Conservation (phyloP, 2,888 invertebrate species). For the Sussaba pulchella region DNA sequence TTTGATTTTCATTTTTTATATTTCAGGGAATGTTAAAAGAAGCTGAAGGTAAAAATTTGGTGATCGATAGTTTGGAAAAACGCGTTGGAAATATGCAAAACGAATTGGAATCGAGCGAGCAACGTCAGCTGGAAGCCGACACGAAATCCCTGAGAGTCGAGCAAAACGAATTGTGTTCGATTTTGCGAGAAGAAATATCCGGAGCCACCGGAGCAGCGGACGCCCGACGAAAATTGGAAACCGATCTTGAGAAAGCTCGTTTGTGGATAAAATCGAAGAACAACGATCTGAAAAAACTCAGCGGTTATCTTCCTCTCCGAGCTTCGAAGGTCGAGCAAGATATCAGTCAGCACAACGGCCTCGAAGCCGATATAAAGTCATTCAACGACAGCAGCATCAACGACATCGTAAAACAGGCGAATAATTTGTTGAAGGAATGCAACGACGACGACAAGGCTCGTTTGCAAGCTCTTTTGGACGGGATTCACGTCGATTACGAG, state of each 20-base stretch:
- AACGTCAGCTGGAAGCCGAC: slow-evolving; percentile 91
- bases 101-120: slow-evolving; percentile 94
- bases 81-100: slow-evolving; percentile 93
- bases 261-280: slow-evolving; percentile 93
- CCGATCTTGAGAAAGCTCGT: slow-evolving; percentile 91
- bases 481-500: slow-evolving; percentile 90
- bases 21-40: slow-evolving; percentile 90
- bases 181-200: slow-evolving; percentile 91
- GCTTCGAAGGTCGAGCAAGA: slow-evolving; percentile 93
- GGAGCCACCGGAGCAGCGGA: slow-evolving; percentile 89
- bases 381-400: slow-evolving; percentile 91
- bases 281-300: slow-evolving; percentile 90
- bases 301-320: slow-evolving; percentile 92
- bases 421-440: slow-evolving; percentile 92
- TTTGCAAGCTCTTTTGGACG: slow-evolving; percentile 88
- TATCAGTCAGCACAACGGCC: slow-evolving; percentile 90
- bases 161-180: slow-evolving; percentile 90
- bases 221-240: slow-evolving; percentile 90
- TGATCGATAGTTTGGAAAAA: slow-evolving; percentile 93
- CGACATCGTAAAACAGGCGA: slow-evolving; percentile 91
- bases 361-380: slow-evolving; percentile 91
- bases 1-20: slow-evolving; percentile 50
- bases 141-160: slow-evolving; percentile 90
- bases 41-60: slow-evolving; percentile 92
- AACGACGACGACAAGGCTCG: slow-evolving; percentile 89